Evolutionary conservation across 1,140 invertebrate genomes (phyloP), one percentile per base, ranked within the genome.

Genomic region (Drosophila chauvacae): DNA sequence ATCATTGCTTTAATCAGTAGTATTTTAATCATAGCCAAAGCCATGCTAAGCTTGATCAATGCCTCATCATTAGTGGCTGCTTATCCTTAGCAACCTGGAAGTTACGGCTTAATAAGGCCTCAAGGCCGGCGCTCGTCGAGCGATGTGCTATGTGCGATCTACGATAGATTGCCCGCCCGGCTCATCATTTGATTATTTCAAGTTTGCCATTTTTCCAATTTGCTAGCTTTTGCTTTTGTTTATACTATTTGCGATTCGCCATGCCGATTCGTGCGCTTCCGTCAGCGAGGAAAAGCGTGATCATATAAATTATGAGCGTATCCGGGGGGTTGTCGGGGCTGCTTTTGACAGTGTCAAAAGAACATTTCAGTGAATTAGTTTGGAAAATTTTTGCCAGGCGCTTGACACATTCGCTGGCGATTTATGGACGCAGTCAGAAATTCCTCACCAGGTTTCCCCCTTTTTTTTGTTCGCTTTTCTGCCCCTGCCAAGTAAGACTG

Each of bases 11-110:
- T 37, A 37, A 23, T 56, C 33, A 37, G 20, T 26, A n/a, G 37
- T 42, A 42, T 28, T 30, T 53, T 44, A 51, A 42, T 51, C 33
- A 50, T 42, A 13, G n/a, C 30, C 16, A 42, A 50, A 64, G 50
- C 50, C 28, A 53, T 71, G 37, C 28, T 11, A 60, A 59, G 47
- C 57, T 70, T 61, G 51, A 59, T 53, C 39, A 48, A 56, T 60
- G 37, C 18, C 42, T 81, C 73, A 76, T 65, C 61, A 58, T 23
- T 33, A 61, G 42, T 48, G 48, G 72, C 51, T 69, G 69, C 64
- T 79, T 88, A 87, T 86, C 83, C 83, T 87, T 80, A 88, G 57
- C 60, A 73, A 88, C 77, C 62, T 77, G 85, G 85, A 88, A 88
- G 73, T 78, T 50, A 42, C 41, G 44, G 74, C 80, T 77, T 72